Evolutionary conservation across 64 coral and sea anemone species (phyloP).

Genomic region (Exaiptasia diaphana): DNA sequence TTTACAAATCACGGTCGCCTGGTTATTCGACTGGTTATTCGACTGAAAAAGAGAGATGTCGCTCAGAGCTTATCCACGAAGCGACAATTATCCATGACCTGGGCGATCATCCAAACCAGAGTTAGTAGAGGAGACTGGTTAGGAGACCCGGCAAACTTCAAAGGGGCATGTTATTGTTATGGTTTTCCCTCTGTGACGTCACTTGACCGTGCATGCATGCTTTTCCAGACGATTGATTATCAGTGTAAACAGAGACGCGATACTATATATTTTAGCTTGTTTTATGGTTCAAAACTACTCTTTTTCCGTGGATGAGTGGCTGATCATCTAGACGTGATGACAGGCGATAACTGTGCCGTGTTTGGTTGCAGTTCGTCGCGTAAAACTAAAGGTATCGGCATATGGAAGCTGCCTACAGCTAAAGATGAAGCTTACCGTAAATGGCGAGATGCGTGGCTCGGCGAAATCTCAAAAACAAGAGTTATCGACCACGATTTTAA

Average conservation of each 20-base stretch:
- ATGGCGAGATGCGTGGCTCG: background rate
- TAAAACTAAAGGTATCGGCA: conserved; percentile 26
- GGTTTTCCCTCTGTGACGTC: background rate
- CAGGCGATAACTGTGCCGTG: conserved; percentile 27
- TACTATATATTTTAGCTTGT: background rate
- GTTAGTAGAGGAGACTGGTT: background rate
- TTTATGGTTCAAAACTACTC: background rate
- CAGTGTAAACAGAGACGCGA: background rate
- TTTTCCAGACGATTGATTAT: background rate
- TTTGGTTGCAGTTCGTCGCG: conserved; percentile 26
- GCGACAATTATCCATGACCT: background rate
- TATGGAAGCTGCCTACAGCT: conserved; percentile 2
- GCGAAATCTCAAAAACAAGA: background rate
- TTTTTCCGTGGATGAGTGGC: background rate
- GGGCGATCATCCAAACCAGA: conserved; percentile 3
- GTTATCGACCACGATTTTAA: conserved; percentile 6
- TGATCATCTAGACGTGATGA: background rate
- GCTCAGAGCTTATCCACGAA: background rate
- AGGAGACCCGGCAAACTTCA: conserved; percentile 7
- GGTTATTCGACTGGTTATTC: no score
- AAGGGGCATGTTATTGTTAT: background rate
- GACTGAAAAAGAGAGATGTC: background rate
- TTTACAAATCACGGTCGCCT: no score
- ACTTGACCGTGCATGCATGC: background rate
- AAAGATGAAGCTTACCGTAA: background rate